These are phyloP conservation scores for Triplophysa rosa DNA, from an alignment of 2,113 vertebrate genomes.

Conservation along the genomic window DNA sequence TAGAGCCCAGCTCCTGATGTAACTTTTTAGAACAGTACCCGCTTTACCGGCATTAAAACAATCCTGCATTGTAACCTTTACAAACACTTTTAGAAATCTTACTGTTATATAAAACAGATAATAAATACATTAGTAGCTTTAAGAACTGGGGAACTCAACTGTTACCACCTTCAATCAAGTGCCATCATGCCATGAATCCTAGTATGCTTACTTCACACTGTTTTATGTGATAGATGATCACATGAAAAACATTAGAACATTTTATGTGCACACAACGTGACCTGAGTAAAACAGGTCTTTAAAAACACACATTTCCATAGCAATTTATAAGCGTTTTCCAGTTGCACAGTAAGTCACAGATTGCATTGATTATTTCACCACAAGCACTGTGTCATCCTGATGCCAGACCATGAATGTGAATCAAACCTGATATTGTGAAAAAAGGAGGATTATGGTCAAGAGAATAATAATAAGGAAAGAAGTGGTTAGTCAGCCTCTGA, in stretches of 20 bases:
- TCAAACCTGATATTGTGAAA: background rate
- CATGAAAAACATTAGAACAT: background rate
- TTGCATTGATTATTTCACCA: background rate
- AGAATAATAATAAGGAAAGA: background rate
- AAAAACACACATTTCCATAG: background rate
- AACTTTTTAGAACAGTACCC: background rate
- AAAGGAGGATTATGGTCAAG: slow-evolving; percentile 16
- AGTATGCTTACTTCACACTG: background rate
- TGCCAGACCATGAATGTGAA: slow-evolving; percentile 5
- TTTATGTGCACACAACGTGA: background rate
- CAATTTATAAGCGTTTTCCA: slow-evolving; percentile 6
- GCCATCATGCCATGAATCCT: background rate
- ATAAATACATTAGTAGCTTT: background rate
- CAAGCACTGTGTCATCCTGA: slow-evolving; percentile 16
- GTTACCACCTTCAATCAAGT: background rate
- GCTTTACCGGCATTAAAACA: background rate
- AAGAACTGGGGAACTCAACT: background rate
- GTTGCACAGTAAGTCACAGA: background rate
- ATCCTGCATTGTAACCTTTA: background rate
- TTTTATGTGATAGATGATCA: background rate
- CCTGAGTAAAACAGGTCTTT: too few species aligned
- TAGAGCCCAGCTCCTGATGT: background rate
- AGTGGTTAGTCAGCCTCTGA: slow-evolving; percentile 17
- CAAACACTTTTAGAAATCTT: background rate
- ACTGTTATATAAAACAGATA: background rate